Evolutionary conservation across 2,113 vertebrate genomes (phyloP), one percentile per base, ranked within the genome.

Genomic region (Neolamprologus cancellatus): DNA sequence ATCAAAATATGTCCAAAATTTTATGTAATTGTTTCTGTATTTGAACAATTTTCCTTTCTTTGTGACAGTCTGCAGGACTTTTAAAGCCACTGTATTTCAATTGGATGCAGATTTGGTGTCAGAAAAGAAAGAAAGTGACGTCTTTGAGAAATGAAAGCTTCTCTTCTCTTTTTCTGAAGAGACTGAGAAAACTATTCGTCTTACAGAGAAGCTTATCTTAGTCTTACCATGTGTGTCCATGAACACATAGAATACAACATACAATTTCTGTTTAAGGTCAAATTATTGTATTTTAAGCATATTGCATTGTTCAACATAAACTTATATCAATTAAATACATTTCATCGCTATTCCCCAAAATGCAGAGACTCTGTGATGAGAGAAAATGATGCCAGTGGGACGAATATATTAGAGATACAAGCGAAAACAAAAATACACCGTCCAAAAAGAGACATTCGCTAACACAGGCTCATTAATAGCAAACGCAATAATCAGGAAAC

Each of bases 311-410:
- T 23, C n/a, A 5, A 11, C n/a, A n/a, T n/a, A n/a, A 61, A 23
- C 34, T 9, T 4, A 41, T 3, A 23, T 41, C 7, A 69, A 14
- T 41, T 41, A 6, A 4, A 69, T 41, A 23, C 12, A 69, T 69
- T 15, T 69, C 7, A 41, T 69, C 2, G 2, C 36, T 41, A 69
- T 15, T 69, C 64, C 64, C 20, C 64, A 69, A 69, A 69, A 41
- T 41, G 36, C 64, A 15, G 36, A 30, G 3, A 11, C 9, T 18
- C 41, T 46, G 0, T 10, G 9, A 18, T 48, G 41, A 28, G 5
- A 18, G 69, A 48, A 74, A 74, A 28, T 5, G 3, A 74, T 74
- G 23, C 25, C 69, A 76, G 41, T 76, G 69, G 23, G 69, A 48
- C 2, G 7, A 76, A 12, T 5, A 12, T 30, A 25, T 25, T 28